Evolutionary conservation across 2,113 vertebrate genomes (phyloP).

Genomic region (Psammodynastes pulverulentus): DNA sequence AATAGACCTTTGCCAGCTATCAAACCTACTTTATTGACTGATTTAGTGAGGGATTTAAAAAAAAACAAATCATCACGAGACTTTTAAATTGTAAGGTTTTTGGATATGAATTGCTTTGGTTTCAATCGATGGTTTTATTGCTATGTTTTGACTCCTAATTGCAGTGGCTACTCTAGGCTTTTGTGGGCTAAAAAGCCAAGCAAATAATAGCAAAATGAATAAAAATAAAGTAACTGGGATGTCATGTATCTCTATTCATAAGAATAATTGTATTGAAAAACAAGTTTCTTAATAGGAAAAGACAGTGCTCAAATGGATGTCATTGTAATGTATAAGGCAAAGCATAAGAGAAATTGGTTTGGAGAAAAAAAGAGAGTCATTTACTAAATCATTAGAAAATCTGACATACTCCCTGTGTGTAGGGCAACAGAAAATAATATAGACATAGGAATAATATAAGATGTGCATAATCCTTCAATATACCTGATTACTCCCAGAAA

Average conservation of each 20-base stretch:
- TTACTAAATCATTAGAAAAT: constrained; percentile 42
- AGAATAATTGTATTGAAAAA: constrained; percentile 18
- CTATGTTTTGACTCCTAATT: background rate
- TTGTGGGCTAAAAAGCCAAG: background rate
- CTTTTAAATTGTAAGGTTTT: background rate
- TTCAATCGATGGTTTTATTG: background rate
- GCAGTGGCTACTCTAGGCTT: background rate
- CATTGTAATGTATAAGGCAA: constrained; percentile 1
- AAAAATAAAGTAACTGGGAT: background rate
- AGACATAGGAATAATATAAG: constrained; percentile 9
- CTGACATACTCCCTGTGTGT: background rate
- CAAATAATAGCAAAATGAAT: background rate
- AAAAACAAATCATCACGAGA: background rate
- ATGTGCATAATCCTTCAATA: background rate
- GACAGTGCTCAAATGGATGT: background rate
- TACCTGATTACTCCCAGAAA: background rate
- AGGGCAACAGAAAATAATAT: background rate
- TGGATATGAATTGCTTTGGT: background rate
- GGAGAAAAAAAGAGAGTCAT: constrained; percentile 48
- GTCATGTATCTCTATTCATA: background rate
- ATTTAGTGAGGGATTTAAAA: background rate
- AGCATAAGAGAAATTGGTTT: constrained; percentile 27
- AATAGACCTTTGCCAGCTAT: background rate
- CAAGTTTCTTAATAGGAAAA: background rate
- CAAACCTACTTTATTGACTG: background rate